Evolutionary conservation across 2,113 vertebrate genomes (phyloP), one percentile per base, ranked within the genome.

Genomic region (Carlito syrichta): DNA sequence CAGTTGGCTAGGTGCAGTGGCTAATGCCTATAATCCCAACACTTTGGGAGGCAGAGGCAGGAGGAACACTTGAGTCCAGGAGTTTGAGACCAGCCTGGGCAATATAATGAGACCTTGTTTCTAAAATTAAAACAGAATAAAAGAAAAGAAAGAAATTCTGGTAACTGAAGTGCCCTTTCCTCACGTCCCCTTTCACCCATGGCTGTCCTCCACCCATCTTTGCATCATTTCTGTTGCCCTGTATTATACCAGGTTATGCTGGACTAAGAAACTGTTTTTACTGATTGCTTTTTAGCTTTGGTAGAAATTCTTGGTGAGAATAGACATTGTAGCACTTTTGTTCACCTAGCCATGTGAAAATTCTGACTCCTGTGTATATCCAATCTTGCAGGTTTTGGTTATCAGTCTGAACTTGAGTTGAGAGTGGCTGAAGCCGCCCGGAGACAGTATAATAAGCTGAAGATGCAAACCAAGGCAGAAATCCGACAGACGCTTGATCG

Each of bases 391-490:
- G 99, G 99, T 91, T 99, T 99, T 88, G 99, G 99, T 1, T 99
- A 99, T 97, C 99, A 99, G 76, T 99, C 99, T 12, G 99, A 99
- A 93, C 98, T 99, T n/a, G 99, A 99, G 96, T 91, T 99, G 48
- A 98, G 99, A 98, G 99, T 99, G 56, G 99, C 99, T 6, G 99
- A 99, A 96, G 99, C 99, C 95, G 99, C 99, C 20, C 99, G 99
- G 95, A 99, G 99, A 97, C 99, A 99, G 27, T 99, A 99, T 97
- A 99, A 99, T 98, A 99, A 99, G 94, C 98, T 99, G 97, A 99
- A 99, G 98, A 99, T 99, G 99, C 99, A 99, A 97, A 99, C 99
- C 13, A 99, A 99, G 96, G 99, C 99, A 14, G 99, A 99, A 98
- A 99, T 99, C 97, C 98, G 99, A 62, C 99, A 99, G 96, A 99